Conservation (phyloP, 2,888 invertebrate species). For the Drosophila affinis region DNA sequence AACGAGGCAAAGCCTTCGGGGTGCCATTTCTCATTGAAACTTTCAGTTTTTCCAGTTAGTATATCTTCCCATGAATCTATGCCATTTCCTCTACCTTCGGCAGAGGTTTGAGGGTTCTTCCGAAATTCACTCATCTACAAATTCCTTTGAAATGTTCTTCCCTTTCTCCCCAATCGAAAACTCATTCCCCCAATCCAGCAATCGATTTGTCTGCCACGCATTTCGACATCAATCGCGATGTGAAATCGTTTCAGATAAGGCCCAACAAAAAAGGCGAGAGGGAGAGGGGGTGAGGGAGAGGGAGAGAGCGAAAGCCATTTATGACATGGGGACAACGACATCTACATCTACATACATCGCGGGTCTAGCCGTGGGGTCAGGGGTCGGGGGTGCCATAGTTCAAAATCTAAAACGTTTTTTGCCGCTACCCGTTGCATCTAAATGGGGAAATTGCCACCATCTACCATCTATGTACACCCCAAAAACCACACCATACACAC, state of each 20-base stretch:
- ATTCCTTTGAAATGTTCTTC: neutral
- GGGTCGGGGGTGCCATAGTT: slow-evolving; percentile 52
- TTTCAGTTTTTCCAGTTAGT: too few relatives aligned
- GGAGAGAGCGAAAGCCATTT: slow-evolving; percentile 57
- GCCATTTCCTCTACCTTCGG: neutral
- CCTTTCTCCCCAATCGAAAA: neutral
- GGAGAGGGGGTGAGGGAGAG: neutral
- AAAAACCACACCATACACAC: slow-evolving; percentile 27
- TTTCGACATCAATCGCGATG: slow-evolving; percentile 64
- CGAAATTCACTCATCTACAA: neutral
- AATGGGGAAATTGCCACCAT: slow-evolving; percentile 63
- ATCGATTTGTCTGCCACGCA: slow-evolving; percentile 30
- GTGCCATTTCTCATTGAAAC: neutral
- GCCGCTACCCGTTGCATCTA: slow-evolving; percentile 62
- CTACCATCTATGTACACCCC: neutral
- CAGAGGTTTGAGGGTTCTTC: neutral
- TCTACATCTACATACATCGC: slow-evolving; percentile 19
- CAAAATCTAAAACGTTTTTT: slow-evolving; percentile 67
- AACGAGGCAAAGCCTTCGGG: slow-evolving; percentile 37
- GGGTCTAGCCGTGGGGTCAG: too few relatives aligned
- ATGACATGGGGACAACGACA: slow-evolving; percentile 44
- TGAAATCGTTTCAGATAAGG: slow-evolving; percentile 71
- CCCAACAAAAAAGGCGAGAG: slow-evolving; percentile 21
- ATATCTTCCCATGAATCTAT: neutral
- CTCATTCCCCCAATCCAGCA: slow-evolving; percentile 16